A percentile compares a stretch with the other conserved stretches of the same genome.
Conservation (phyloP, 1,140 invertebrate species). For the Chionoecetes opilio region DNA sequence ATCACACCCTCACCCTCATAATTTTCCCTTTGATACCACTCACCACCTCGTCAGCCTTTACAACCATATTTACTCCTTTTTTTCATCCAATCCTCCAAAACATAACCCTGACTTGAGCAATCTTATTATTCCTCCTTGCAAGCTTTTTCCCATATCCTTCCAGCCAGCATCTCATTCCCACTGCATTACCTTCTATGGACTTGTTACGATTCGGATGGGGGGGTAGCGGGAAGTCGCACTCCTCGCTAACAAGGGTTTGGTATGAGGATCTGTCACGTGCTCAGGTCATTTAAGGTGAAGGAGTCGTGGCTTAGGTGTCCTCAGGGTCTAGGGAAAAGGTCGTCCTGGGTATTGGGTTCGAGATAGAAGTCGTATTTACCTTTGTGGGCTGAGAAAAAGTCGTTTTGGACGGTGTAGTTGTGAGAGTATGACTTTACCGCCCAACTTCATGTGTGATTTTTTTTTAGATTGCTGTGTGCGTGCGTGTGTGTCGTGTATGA, state of each 20-base stretch:
- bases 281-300: not conserved
- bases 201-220: too few relatives aligned
- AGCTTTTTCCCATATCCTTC: not conserved
- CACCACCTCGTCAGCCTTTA: not conserved
- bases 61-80: not conserved
- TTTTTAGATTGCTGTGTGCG: not conserved
- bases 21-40: not conserved
- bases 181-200: too few relatives aligned
- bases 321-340: not conserved
- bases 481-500: not conserved
- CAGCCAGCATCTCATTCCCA: not conserved
- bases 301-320: not conserved
- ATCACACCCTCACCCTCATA: not conserved
- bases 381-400: not conserved
- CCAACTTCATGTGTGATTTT: not conserved
- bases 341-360: not conserved
- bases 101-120: not conserved
- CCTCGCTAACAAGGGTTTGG: not conserved
- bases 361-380: conserved; percentile 11
- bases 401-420: not conserved
- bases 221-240: too few relatives aligned
- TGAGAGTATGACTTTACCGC: not conserved
- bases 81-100: not conserved
- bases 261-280: not conserved
- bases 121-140: not conserved